phyloP scores from a whole-genome alignment of 2,888 invertebrate species.

The Tetheella fluctuosa region DNA sequence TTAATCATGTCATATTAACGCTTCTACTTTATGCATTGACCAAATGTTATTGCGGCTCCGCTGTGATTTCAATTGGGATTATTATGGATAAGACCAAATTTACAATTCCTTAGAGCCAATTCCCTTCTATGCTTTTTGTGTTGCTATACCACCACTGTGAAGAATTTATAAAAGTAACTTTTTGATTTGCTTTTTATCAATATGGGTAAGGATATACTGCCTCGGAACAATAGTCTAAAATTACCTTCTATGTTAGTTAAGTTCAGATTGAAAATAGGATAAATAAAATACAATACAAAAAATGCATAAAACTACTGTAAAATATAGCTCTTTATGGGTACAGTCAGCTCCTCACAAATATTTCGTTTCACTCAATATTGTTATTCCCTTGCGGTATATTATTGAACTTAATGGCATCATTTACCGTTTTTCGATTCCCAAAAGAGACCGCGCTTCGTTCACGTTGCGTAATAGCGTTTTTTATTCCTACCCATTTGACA shows the following conservation, averaged over 20 bases:
- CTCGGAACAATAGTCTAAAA: too few species aligned
- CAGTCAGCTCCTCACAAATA: slow-evolving; percentile 43
- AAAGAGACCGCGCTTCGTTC: slow-evolving; percentile 54
- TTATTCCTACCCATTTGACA: slow-evolving; percentile 66
- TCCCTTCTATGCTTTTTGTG: too few species aligned
- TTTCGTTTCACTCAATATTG: slow-evolving; percentile 47
- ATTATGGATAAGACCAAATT: slow-evolving; percentile 29
- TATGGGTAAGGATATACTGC: too few species aligned
- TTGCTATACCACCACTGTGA: too few species aligned
- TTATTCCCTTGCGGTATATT: slow-evolving; percentile 69
- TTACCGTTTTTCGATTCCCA: slow-evolving; percentile 68
- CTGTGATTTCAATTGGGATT: slow-evolving; percentile 28
- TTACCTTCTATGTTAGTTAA: too few species aligned
- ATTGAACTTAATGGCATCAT: slow-evolving; percentile 79
- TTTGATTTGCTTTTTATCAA: too few species aligned
- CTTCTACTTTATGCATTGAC: slow-evolving; percentile 48
- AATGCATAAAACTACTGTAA: too few species aligned
- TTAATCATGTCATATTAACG: slow-evolving; percentile 58
- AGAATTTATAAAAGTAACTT: too few species aligned
- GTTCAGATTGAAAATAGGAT: too few species aligned
- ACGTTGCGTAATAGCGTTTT: slow-evolving; percentile 51
- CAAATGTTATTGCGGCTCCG: slow-evolving; percentile 45
- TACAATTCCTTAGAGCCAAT: background rate
- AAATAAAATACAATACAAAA: too few species aligned
- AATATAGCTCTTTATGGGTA: background rate